Evolutionary conservation across 1,140 invertebrate species (phyloP), one percentile per base, ranked within the genome.

Genomic region (Eriosoma lanigerum): DNA sequence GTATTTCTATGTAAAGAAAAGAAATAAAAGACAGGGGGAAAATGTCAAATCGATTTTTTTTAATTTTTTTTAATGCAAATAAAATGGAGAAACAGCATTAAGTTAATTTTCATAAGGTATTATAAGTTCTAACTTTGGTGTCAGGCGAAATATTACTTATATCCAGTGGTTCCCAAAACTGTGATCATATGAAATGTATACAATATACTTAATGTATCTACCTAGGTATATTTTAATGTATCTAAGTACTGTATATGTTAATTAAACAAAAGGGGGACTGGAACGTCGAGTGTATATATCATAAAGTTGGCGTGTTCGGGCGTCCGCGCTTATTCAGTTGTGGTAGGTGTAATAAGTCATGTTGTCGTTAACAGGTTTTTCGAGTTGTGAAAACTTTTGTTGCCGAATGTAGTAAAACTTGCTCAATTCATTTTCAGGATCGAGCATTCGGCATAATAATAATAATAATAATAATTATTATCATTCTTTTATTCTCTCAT

Each of bases 361-460:
- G 75, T 78, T 78, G 75, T 78, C 75, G 75, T 78, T 78, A 78
- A 78, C 75, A 78, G 75, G 75, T 78, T 78, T 78, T 78, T 78
- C 75, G 75, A 78, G 75, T 78, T 62, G 38, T 62, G 54, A 62
- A 78, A 78, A 78, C 75, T 78, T 76, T 78, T 78, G 75, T 78
- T 60, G 38, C 56, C 56, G 21, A 78, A 56, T 26, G 56, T 66
- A n/a, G 46, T 68, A 62, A 78, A 78, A 78, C 75, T 78, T 78
- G 75, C 62, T 56, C 56, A 78, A 78, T 78, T 78, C 62, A 78
- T 78, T 78, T 78, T 5, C 38, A 62, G 21, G 32, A 38, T 38
- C 32, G 8, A 38, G 32, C 8, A 38, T 56, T 78, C 38, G 6
- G 75, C 3, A 38, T 4, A 38, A 38, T 38, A 38, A 38, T 38